Base-by-base conservation (phyloP, 2,888 invertebrate species). In the Pardosa pseudoannulata region DNA sequence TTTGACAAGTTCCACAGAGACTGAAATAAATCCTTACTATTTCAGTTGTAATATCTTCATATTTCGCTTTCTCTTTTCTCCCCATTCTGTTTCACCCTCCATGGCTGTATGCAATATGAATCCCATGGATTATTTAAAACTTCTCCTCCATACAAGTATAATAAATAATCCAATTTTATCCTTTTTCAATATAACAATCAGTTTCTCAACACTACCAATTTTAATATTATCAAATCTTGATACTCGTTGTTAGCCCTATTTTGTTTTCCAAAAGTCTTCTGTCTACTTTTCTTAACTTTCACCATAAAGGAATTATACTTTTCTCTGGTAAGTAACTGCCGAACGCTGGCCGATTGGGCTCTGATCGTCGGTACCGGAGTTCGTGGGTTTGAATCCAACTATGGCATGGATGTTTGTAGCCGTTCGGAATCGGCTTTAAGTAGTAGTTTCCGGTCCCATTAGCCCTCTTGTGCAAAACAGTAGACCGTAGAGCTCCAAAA, bases 161-260 rank as follows among this genome's bases (percentile, higher is more conserved):
- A 73, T 36, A 73, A 19, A 73, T 23, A 36, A 73, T 73, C 16
- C 2, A 0, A 19, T 73, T 31, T 73, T 73, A 50, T 36, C 32
- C n/a, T 64, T 64, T 64, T 23, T 1, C 27, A 64, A n/a, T 28
- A 2, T n/a, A 28, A 64, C 23, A 64, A 64, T 64, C 23, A 73
- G 73, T 32, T 73, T 73, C 16, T 50, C 73, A 50, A 73, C 50
- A 73, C 50, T 50, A 19, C 36, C 50, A 50, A 73, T 73, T 73
- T 16, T 73, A 6, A 73, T n/a, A 73, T 27, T 73, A 50, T 73
- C 56, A 56, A 50, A 73, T 29, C 73, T 73, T 73, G 73, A 73
- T 73, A 73, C 19, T 73, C 23, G 50, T 50, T 73, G 73, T 1
- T 73, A 50, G 28, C 50, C 73, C 50, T 73, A 46, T 29, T 32